These are phyloP conservation scores for Dipus sagitta DNA, from an alignment of 2,797 vertebrate species.

Conservation along the genomic window DNA sequence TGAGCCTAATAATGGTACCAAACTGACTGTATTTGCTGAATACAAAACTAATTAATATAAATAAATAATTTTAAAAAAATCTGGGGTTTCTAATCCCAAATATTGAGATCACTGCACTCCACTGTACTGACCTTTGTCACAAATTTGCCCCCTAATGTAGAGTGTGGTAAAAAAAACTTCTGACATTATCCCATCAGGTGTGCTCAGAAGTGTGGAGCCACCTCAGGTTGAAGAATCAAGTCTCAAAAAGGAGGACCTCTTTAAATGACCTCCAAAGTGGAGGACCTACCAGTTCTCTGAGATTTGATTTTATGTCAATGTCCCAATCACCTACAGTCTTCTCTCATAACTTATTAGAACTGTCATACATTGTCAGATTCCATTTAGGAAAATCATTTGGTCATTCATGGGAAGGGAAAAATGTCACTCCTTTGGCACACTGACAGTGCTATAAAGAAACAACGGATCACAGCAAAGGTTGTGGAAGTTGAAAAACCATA, in stretches of 20 bases:
- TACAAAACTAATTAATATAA: no score
- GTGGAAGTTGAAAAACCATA: no score
- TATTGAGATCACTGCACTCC: not conserved
- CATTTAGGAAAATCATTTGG: slow-evolving; percentile 63
- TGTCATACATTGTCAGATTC: slow-evolving; percentile 66
- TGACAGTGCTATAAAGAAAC: slow-evolving; percentile 68
- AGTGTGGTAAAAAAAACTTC: slow-evolving; percentile 27
- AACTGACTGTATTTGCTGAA: no score
- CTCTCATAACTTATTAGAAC: slow-evolving; percentile 60
- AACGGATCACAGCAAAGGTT: not conserved
- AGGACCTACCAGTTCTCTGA: slow-evolving; percentile 18
- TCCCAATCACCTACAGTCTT: slow-evolving; percentile 28
- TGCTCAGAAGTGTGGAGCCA: not conserved
- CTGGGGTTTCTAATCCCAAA: slow-evolving; percentile 42
- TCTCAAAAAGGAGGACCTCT: slow-evolving; percentile 32
- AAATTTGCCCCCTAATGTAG: slow-evolving; percentile 18
- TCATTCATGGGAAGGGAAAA: slow-evolving; percentile 72
- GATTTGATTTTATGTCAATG: slow-evolving; percentile 68
- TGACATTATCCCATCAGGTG: not conserved
- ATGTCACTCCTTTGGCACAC: not conserved
- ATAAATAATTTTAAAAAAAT: no score
- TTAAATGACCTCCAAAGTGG: not conserved
- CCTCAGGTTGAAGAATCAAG: not conserved
- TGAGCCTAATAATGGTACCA: no score
- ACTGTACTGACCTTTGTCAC: slow-evolving; percentile 12